Base-by-base conservation (phyloP, 2,797 vertebrate genomes). In the Etheostoma nigrum region DNA sequence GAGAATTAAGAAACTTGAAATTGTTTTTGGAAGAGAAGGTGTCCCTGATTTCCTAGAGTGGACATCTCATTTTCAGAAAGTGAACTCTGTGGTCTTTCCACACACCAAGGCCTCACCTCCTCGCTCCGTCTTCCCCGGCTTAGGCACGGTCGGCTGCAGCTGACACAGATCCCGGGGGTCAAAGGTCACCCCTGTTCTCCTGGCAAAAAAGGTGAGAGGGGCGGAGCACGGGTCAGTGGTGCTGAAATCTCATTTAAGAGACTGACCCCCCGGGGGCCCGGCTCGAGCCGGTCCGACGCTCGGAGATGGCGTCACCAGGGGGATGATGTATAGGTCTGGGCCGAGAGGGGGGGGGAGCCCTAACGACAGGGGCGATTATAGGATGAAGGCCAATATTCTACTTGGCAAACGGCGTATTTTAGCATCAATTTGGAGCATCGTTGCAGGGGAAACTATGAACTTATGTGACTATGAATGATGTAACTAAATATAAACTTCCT, bases 161-260 rank as follows among this genome's bases (percentile, higher is more conserved):
- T 45, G 78, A 79, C 67, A 70, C 85, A 67, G 82, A 83, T 79
- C 75, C 63, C 3, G 18, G 53, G 36, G 79, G 87, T 92, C 88
- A 79, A 19, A 85, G 89, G 79, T 90, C 84, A 73, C 62, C 72
- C 79, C 87, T 65, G 82, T 90, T 90, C 89, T 86, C 78, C 84
- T 79, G 76, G 85, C 63, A 40, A 86, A 77, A 40, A 89, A 90
- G 91, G 88, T 88, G 86, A 89, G 79, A 84, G 65, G 80, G 85
- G 14, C 79, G 84, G 74, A 78, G 64, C 78, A 86, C 2, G 91
- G 92, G 92, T 95, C 93, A 94, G 83, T 42, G 87, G 71, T 74
- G 89, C 91, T 87, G 89, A 93, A 94, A 95, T 93, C 93, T 95
- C 92, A 94, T 94, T 95, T 95, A 91, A 91, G 89, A 93, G 86